phyloP scores from a whole-genome alignment of 2,888 invertebrate species.

The Campaea margaritaria region DNA sequence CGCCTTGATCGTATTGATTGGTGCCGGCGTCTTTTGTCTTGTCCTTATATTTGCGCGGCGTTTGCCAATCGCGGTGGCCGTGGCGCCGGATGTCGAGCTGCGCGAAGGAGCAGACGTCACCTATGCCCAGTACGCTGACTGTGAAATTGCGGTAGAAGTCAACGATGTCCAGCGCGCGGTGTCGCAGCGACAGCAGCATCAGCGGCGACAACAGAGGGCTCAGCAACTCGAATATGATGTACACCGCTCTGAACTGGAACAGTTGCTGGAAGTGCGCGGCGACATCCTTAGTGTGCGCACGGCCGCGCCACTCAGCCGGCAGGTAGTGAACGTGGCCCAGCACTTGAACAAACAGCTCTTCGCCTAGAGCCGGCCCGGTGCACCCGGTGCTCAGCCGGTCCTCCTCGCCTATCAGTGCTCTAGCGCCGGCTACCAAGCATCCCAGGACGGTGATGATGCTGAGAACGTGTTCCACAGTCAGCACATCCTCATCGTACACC shows the following conservation, averaged over 20 bases:
- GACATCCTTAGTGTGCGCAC: constrained; percentile 95
- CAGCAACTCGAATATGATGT: constrained; percentile 94
- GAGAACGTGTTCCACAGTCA: constrained; percentile 95
- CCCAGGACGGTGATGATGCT: constrained; percentile 93
- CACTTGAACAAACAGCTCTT: constrained; percentile 92
- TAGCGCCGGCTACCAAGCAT: constrained; percentile 90
- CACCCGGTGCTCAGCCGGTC: constrained; percentile 69
- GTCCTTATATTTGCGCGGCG: constrained; percentile 69
- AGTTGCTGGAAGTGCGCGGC: constrained; percentile 95
- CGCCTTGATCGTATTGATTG: constrained; percentile 88
- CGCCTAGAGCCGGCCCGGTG: constrained; percentile 84
- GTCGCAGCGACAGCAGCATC: constrained; percentile 90
- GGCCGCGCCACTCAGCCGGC: constrained; percentile 95
- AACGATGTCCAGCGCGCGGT: constrained; percentile 94
- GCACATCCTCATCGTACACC: constrained; percentile 96
- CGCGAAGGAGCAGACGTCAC: constrained; percentile 97
- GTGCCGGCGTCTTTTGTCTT: constrained; percentile 59
- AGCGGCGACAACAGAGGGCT: constrained; percentile 97
- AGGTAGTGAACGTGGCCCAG: constrained; percentile 96
- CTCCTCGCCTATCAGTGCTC: constrained; percentile 93
- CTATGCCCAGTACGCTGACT: constrained; percentile 96
- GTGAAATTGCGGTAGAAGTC: constrained; percentile 99
- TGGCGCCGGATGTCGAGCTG: constrained; percentile 97
- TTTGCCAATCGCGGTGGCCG: constrained; percentile 96
- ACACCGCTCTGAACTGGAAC: constrained; percentile 96